Evolutionary conservation across 2,888 invertebrate species (phyloP), one percentile per base, ranked within the genome.

Genomic region (Oligia strigilis): DNA sequence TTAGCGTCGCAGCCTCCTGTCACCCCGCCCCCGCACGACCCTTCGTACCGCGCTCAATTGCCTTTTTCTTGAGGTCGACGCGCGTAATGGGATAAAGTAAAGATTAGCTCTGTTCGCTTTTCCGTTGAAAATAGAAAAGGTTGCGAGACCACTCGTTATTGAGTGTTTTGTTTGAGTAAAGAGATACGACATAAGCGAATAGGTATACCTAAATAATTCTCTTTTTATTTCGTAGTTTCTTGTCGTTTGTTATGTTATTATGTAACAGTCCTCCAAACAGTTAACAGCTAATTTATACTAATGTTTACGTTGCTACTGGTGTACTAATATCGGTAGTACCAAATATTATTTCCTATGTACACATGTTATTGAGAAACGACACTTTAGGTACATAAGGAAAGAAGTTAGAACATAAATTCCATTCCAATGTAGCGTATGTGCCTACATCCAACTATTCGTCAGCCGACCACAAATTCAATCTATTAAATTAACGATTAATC

Each of bases 1-100:
- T 95, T 94, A 94, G 93, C 91, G 90, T 88, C 89, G 85, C 90
- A 87, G 87, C 88, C 87, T 84, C 87, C 86, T 86, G 80, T 86
- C 87, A 72, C 84, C 77, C 75, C 70, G 29, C 62, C 78, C 86
- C 91, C 87, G 85, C 91, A 89, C 90, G 88, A 87, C 90, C 91
- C 92, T 92, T 92, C 91, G 88, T 91, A 91, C 92, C 92, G 92
- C 91, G 92, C 95, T 95, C 95, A 94, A 95, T 96, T 95, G 95
- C 95, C 94, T 96, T 95, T 95, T 95, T 95, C 95, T 95, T 95
- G 94, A 94, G 94, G 93, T 94, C 94, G 94, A 95, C 94, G 95
- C 94, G 90, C 92, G 94, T 96, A 96, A 96, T 95, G 92, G 94
- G 95, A 95, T 96, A 94, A 95, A 95, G 94, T 95, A 95, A 94